A percentile compares a stretch with the other conserved stretches of the same genome.
These are phyloP conservation scores for Chromoteleia sp. DNA, from an alignment of 2,888 invertebrate species.

Conservation along the genomic window DNA sequence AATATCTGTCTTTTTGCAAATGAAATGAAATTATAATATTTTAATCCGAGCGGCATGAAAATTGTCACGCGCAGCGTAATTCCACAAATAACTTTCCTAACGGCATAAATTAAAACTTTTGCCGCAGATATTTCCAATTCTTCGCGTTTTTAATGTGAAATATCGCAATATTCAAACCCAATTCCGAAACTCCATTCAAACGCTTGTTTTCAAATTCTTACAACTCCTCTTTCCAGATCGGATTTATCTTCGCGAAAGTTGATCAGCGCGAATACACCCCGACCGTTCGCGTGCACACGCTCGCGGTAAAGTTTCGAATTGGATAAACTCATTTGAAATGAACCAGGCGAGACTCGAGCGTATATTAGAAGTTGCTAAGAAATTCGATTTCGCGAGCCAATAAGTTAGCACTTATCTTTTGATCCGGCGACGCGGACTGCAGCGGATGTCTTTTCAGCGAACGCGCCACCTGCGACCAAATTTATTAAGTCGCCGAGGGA, in stretches of 20 bases:
- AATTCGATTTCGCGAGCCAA: constrained; percentile 51
- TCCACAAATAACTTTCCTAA: neutral
- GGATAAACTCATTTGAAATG: constrained; percentile 48
- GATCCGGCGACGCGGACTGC: constrained; percentile 24
- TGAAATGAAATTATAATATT: too few species aligned
- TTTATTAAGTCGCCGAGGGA: constrained; percentile 47
- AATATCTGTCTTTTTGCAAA: too few species aligned
- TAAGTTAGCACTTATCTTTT: constrained; percentile 59
- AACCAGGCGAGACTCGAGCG: constrained; percentile 35
- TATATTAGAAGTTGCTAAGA: constrained; percentile 48
- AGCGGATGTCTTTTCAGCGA: constrained; percentile 43
- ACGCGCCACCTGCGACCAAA: constrained; percentile 47
- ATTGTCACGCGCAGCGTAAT: too few species aligned
- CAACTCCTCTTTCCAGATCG: neutral
- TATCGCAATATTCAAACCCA: constrained; percentile 1
- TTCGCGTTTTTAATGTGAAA: neutral
- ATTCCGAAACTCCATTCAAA: neutral
- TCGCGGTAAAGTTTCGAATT: constrained; percentile 27
- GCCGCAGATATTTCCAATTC: neutral
- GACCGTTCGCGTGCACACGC: constrained; percentile 5
- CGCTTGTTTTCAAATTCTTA: neutral
- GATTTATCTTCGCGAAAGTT: constrained; percentile 24
- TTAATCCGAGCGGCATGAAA: too few species aligned
- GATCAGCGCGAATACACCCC: constrained; percentile 18
- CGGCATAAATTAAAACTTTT: constrained; percentile 10